phyloP scores from a whole-genome alignment of 2,797 vertebrate genomes.

The Leuciscus waleckii region DNA sequence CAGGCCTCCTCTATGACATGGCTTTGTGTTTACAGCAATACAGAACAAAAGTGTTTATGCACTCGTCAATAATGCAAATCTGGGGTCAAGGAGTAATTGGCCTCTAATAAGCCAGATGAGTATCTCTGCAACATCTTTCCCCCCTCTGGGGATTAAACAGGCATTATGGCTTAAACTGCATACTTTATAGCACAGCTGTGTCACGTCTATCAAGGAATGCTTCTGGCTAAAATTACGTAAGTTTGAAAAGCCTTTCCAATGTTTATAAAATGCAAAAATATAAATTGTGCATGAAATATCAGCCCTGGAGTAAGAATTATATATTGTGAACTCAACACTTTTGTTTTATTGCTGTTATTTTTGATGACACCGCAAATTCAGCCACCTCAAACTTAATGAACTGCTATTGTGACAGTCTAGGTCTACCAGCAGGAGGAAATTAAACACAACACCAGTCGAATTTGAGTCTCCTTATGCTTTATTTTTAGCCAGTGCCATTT shows the following conservation, averaged over 20 bases:
- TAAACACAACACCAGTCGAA: constrained; percentile 51
- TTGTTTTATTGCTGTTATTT: constrained; percentile 28
- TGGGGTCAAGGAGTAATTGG: constrained; percentile 49
- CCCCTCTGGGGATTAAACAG: constrained; percentile 25
- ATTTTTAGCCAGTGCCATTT: constrained; percentile 55
- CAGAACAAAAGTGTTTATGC: constrained; percentile 48
- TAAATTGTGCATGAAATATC: constrained; percentile 14
- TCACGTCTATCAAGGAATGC: not conserved
- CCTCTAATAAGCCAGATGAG: constrained; percentile 49
- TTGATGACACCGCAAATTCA: constrained; percentile 36
- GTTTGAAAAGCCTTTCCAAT: not conserved
- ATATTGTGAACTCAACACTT: constrained; percentile 3
- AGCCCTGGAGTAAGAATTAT: not conserved
- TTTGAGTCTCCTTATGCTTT: constrained; percentile 30
- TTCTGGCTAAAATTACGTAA: constrained; percentile 2
- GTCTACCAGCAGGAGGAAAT: constrained; percentile 34
- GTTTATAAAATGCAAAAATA: constrained; percentile 12
- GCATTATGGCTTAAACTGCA: not conserved
- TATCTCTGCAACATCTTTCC: not conserved
- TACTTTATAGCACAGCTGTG: constrained; percentile 18
- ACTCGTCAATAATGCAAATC: constrained; percentile 55
- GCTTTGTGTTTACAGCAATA: constrained; percentile 35
- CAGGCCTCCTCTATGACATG: constrained; percentile 25
- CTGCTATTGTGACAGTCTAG: constrained; percentile 38
- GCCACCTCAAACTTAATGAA: constrained; percentile 36